Conservation (phyloP, 2,113 vertebrate genomes). For the Hippocampus zosterae region DNA sequence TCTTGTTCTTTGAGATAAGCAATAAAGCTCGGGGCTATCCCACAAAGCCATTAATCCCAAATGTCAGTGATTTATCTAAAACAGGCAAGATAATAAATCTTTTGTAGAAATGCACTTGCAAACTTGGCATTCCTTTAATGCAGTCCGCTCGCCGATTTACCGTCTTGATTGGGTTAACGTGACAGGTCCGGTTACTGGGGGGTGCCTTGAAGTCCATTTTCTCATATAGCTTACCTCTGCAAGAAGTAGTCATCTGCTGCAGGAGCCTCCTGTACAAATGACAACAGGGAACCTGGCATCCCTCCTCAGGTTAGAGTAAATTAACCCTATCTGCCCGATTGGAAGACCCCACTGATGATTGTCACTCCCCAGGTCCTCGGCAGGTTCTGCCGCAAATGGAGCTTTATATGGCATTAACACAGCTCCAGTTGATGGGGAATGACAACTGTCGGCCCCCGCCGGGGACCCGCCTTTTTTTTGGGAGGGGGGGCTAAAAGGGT, state of each 20-base stretch:
- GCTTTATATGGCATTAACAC: slow-evolving; percentile 60
- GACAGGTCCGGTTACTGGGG: slow-evolving; percentile 1
- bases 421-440: slow-evolving; percentile 59
- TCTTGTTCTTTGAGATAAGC: slow-evolving; percentile 37
- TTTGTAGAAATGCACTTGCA: slow-evolving; percentile 14
- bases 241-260: slow-evolving; percentile 13
- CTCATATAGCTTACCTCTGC: slow-evolving; percentile 9
- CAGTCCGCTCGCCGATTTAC: neutral
- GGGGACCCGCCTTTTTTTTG: slow-evolving; percentile 39
- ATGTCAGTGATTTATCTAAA: slow-evolving; percentile 40
- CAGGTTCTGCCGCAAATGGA: slow-evolving; percentile 48
- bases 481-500: slow-evolving; percentile 47
- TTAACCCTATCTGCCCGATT: slow-evolving; percentile 48
- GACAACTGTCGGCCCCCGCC: slow-evolving; percentile 58
- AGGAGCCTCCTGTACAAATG: slow-evolving; percentile 31
- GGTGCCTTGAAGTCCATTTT: slow-evolving; percentile 18
- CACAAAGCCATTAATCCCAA: slow-evolving; percentile 14
- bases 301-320: slow-evolving; percentile 28
- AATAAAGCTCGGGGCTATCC: slow-evolving; percentile 29
- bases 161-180: slow-evolving; percentile 10
- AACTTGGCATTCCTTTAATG: slow-evolving; percentile 17
- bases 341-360: slow-evolving; percentile 45
- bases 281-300: slow-evolving; percentile 30
- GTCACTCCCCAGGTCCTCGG: slow-evolving; percentile 34
- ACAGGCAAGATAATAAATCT: slow-evolving; percentile 3